Evolutionary conservation across 1,140 invertebrate genomes (phyloP), one percentile per base, ranked within the genome.

Genomic region (Drosophila cardini): DNA sequence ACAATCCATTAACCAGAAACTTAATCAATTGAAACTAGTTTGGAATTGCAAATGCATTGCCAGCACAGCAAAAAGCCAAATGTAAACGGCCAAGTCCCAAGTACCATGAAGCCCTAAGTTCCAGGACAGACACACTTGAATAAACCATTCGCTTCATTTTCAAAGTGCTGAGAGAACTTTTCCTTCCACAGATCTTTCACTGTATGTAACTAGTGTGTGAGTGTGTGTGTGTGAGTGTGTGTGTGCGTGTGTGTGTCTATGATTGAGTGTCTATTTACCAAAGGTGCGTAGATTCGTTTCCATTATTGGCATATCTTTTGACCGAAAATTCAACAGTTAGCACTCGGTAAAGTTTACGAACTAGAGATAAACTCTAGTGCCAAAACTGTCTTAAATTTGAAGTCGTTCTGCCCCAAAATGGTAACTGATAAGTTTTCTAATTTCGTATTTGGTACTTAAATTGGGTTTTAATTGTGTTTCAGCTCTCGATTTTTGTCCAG

Each of bases 1-100:
- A 82, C 83, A 87, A 87, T 83, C 83, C 83, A 87, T 87, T 87
- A 87, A 87, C 83, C 83, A 87, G 79, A 77, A 86, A 87, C 83
- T 87, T 87, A 87, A 87, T 87, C 83, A 87, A 87, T 87, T 87
- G 83, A 77, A 86, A 86, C 83, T 74, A 76, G 83, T 79, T 82
- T 79, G 72, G 83, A 87, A 86, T 82, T 67, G 83, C 72, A 87
- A 86, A 82, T 87, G 83, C 83, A 78, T 71, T 87, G 69, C 70
- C 63, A 80, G 65, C 81, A 71, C 81, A 86, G 83, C 56, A 85
- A 76, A 76, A 72, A 73, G 76, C 64, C 82, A 76, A 72, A 55
- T 64, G 64, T 57, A 74, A 70, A 53, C 65, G 80, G 21, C 21
- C 21, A 26, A 26, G 21, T 26, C 21, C 21, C 21, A 26, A 26